A percentile compares a stretch with the other conserved stretches of the same genome.
phyloP scores from a whole-genome alignment of 2,113 vertebrate genomes.

The Grallaria varia region DNA sequence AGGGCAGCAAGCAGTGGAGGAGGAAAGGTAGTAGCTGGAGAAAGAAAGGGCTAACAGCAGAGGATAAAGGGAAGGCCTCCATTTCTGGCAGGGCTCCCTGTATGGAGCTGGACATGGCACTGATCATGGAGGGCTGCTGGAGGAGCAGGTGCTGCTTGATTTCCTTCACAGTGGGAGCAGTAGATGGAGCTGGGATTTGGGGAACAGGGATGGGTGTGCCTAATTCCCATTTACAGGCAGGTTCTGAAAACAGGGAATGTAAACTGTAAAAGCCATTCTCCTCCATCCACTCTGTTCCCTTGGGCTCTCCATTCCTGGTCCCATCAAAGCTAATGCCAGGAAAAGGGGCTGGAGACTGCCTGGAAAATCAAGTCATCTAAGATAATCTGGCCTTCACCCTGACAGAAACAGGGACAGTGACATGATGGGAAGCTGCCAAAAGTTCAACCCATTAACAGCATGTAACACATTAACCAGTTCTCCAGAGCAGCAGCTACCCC shows the following conservation, averaged over 20 bases:
- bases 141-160: background rate
- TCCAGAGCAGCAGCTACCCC: background rate
- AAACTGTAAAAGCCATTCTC: background rate
- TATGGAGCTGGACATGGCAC: background rate
- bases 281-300: background rate
- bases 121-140: background rate
- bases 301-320: background rate
- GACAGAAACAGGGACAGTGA: constrained; percentile 28
- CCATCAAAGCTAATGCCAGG: background rate
- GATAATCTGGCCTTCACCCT: constrained; percentile 41
- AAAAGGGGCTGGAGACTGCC: background rate
- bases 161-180: background rate
- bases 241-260: background rate
- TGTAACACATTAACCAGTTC: constrained; percentile 57
- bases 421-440: constrained; percentile 10
- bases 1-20: background rate
- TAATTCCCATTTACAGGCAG: background rate
- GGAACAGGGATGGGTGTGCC: background rate
- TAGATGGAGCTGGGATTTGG: background rate
- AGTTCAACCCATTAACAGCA: constrained; percentile 24
- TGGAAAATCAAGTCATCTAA: background rate
- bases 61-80: background rate
- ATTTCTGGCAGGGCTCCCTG: background rate
- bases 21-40: background rate
- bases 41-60: background rate